phyloP scores from a whole-genome alignment of 2,888 invertebrate species.

The Drosophila subsilvestris region DNA sequence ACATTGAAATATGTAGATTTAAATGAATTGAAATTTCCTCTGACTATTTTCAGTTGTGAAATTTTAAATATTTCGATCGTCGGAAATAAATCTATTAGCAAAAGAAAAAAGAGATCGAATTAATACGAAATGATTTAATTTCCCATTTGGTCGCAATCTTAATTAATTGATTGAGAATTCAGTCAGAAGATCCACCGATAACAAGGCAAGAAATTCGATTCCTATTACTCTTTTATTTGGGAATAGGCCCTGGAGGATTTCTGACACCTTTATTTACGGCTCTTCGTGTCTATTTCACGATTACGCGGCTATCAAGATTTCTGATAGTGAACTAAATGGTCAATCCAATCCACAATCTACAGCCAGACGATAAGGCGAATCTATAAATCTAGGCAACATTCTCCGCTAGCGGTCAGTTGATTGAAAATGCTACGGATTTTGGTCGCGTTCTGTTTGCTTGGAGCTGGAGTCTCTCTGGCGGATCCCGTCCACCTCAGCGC shows the following conservation, averaged over 20 bases:
- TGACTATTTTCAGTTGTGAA: background rate
- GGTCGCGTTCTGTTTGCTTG: slow-evolving; percentile 48
- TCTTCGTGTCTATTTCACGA: slow-evolving; percentile 26
- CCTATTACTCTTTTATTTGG: background rate
- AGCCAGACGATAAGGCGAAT: slow-evolving; percentile 25
- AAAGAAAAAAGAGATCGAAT: background rate
- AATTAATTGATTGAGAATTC: too few species aligned
- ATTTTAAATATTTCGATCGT: background rate
- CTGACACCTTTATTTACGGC: slow-evolving; percentile 19
- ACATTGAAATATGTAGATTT: slow-evolving; percentile 6
- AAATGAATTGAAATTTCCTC: background rate
- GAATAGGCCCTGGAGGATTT: background rate
- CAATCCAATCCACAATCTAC: slow-evolving; percentile 34
- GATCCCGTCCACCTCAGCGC: slow-evolving; percentile 33
- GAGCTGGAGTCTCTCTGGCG: slow-evolving; percentile 42
- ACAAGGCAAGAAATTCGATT: background rate
- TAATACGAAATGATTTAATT: too few species aligned
- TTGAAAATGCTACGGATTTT: slow-evolving; percentile 59
- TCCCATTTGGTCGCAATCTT: too few species aligned
- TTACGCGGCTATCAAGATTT: slow-evolving; percentile 19
- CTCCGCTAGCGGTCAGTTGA: slow-evolving; percentile 46
- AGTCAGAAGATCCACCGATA: too few species aligned
- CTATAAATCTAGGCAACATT: slow-evolving; percentile 27
- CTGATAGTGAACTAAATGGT: slow-evolving; percentile 22
- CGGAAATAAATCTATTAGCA: background rate